Evolutionary conservation across 2,888 invertebrate species (phyloP).

Genomic region (Griposia aprilina): DNA sequence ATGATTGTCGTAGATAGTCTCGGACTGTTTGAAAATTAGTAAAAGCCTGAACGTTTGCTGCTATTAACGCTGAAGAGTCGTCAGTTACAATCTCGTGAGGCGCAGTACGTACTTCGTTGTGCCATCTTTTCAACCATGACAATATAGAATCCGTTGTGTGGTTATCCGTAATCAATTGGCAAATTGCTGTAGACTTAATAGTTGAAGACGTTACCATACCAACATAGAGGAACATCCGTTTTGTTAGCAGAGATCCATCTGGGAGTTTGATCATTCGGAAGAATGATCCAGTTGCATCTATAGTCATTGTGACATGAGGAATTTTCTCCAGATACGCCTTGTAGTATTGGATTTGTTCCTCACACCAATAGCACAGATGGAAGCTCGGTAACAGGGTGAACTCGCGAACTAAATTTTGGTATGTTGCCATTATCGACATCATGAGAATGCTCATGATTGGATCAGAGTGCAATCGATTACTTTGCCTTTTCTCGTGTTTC

Average conservation of each 20-base stretch:
- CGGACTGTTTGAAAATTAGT: conserved; percentile 2
- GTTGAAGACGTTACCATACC: conserved; percentile 22
- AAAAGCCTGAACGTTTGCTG: conserved; percentile 17
- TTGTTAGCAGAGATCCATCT: conserved; percentile 13
- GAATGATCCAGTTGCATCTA: conserved; percentile 14
- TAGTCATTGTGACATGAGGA: conserved; percentile 8
- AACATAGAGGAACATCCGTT: conserved; percentile 12
- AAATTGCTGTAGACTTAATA: conserved; percentile 30
- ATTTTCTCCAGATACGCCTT: conserved; percentile 16
- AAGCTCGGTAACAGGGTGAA: conserved; percentile 1
- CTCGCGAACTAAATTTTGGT: background rate
- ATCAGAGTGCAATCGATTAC: background rate
- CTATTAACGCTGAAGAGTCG: conserved; percentile 30
- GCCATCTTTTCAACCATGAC: conserved; percentile 8
- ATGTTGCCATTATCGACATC: conserved; percentile 1
- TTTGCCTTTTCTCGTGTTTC: conserved; percentile 13
- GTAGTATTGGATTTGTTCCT: conserved; percentile 23
- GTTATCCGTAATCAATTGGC: conserved; percentile 19
- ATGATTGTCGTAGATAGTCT: conserved; percentile 15
- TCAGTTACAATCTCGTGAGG: conserved; percentile 33
- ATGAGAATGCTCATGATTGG: conserved; percentile 12
- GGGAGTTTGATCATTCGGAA: conserved; percentile 11
- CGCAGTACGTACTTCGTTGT: conserved; percentile 16
- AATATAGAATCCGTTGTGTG: conserved; percentile 5
- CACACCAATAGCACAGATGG: conserved; percentile 19